Evolutionary conservation across 2,797 vertebrate genomes (phyloP).

Genomic region (Strix occidentalis): DNA sequence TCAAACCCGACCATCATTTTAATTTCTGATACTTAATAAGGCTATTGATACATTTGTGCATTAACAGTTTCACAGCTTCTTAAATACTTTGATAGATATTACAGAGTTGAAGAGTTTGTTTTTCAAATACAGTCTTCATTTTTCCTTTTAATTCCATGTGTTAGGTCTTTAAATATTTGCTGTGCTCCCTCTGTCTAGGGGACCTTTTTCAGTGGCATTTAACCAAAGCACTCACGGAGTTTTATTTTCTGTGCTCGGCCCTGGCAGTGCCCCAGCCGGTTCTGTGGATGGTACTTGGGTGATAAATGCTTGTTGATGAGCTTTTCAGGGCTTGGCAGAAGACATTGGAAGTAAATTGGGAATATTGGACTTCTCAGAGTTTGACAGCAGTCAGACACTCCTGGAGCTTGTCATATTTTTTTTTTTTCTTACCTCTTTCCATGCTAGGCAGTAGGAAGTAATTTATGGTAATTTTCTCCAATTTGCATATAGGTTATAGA

Average conservation of each 20-base stretch:
- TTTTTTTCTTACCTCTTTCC: conserved; percentile 39
- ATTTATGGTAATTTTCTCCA: conserved; percentile 76
- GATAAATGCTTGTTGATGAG: not conserved
- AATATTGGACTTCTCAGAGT: conserved; percentile 24
- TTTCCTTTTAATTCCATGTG: not conserved
- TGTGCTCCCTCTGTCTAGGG: no score
- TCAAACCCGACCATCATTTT: not conserved
- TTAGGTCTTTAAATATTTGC: rapidly evolving
- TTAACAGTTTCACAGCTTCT: not conserved
- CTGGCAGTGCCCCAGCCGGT: not conserved
- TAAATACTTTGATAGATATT: rapidly evolving
- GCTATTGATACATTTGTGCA: not conserved
- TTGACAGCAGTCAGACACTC: conserved; percentile 70
- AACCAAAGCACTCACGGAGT: not conserved
- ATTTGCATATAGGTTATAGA: conserved; percentile 89
- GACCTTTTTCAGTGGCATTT: not conserved
- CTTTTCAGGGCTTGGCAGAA: conserved; percentile 29
- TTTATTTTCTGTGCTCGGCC: not conserved
- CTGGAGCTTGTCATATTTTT: conserved; percentile 60
- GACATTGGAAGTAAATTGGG: conserved; percentile 29
- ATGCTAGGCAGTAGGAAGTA: conserved; percentile 72
- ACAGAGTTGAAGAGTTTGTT: not conserved
- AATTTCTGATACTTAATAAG: not conserved
- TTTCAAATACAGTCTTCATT: not conserved
- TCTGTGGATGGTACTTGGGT: not conserved